These are phyloP conservation scores for Parazoanthus swiftii DNA, from an alignment of 92 coral and sea anemone species.

Conservation along the genomic window DNA sequence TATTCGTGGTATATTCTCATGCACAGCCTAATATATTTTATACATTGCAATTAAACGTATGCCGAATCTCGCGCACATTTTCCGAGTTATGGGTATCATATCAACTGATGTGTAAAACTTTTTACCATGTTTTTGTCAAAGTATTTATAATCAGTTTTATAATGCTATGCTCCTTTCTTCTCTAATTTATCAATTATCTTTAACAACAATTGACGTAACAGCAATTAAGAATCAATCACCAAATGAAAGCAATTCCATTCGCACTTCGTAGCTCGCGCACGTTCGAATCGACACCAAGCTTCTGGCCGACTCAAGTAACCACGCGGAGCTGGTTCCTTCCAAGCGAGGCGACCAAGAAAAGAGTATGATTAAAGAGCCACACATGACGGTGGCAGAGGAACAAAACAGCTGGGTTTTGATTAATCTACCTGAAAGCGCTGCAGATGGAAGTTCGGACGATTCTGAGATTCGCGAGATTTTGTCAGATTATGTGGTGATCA, in stretches of 20 bases:
- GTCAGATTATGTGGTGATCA: conserved; percentile 37
- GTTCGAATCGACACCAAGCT: background rate
- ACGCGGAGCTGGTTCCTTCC: background rate
- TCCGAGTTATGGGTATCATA: background rate
- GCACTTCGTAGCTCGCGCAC: conserved; percentile 29
- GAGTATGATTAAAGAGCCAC: no score
- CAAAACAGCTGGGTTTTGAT: conserved; percentile 32
- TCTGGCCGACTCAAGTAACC: background rate
- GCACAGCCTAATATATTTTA: background rate
- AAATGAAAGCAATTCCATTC: conserved; percentile 16
- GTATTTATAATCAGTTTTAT: background rate
- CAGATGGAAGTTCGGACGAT: background rate
- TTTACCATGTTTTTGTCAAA: background rate
- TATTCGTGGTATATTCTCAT: background rate
- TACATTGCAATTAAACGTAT: background rate
- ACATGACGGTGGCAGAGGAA: background rate
- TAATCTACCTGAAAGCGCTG: background rate
- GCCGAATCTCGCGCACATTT: background rate
- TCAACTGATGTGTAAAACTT: no score
- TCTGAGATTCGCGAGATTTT: conserved; percentile 1
- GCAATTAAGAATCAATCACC: conserved; percentile 22
- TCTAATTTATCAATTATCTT: background rate
- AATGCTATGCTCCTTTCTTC: background rate
- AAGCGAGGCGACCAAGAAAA: background rate
- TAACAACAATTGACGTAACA: conserved; percentile 22